A percentile compares a stretch with the other conserved stretches of the same genome.
Evolutionary conservation across 2,797 vertebrate genomes (phyloP).

Genomic region (Ctenopoma kingsleyae): DNA sequence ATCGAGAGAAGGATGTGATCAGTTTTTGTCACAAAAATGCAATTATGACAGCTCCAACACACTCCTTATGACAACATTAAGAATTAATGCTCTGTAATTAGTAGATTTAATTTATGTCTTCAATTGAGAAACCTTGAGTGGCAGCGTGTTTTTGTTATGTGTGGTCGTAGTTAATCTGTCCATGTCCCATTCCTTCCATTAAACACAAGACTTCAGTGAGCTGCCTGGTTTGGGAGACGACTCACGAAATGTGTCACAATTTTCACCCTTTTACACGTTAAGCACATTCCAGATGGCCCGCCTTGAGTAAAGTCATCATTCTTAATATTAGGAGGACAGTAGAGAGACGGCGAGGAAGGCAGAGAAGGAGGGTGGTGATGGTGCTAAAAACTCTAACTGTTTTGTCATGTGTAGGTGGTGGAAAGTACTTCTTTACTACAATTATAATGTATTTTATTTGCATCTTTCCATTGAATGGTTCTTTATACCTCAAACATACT

Average conservation of each 20-base stretch:
- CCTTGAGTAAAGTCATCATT: conserved; percentile 61
- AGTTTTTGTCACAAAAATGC: conserved; percentile 55
- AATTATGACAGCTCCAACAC: conserved; percentile 42
- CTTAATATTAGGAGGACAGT: conserved; percentile 45
- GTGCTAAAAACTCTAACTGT: conserved; percentile 36
- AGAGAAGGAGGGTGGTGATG: neutral
- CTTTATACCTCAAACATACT: too few species aligned
- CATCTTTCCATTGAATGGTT: too few species aligned
- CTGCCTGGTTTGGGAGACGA: conserved; percentile 23
- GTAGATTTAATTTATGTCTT: conserved; percentile 51
- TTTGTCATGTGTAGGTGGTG: neutral
- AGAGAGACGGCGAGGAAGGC: neutral
- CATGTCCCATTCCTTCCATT: conserved; percentile 46
- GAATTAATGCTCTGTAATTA: conserved; percentile 57
- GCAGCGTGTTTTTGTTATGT: conserved; percentile 49
- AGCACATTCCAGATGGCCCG: conserved; percentile 58
- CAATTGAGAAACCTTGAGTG: conserved; percentile 48
- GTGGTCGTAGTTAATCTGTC: conserved; percentile 48
- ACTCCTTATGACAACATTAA: conserved; percentile 47
- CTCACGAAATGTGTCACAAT: conserved; percentile 34
- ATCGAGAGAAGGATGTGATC: conserved; percentile 40
- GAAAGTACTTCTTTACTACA: neutral
- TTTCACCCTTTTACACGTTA: conserved; percentile 54
- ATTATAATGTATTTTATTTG: neutral
- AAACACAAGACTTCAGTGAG: conserved; percentile 33